These are phyloP conservation scores for Thamnophis elegans DNA, from an alignment of 2,797 vertebrate genomes.

Conservation along the genomic window DNA sequence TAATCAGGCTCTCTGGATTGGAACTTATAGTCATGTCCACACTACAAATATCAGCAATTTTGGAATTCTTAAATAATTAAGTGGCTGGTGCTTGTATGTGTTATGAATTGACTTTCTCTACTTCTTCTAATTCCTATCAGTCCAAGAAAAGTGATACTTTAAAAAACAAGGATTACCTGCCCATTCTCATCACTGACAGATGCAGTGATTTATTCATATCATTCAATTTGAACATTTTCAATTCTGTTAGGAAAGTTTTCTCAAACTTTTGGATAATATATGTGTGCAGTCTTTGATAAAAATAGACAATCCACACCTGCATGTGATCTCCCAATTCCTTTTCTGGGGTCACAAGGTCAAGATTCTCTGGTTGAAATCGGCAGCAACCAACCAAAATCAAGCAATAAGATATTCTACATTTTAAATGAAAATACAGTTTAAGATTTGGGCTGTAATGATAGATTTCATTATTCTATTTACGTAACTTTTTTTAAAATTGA, in stretches of 20 bases:
- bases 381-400: background rate
- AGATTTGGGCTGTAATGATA: background rate
- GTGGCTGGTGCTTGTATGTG: constrained; percentile 44
- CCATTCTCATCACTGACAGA: constrained; percentile 24
- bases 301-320: background rate
- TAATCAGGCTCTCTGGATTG: constrained; percentile 59
- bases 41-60: constrained; percentile 59
- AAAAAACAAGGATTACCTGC: constrained; percentile 25
- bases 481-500: background rate
- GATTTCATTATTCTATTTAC: background rate
- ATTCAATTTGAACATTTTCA: background rate
- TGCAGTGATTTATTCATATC: background rate
- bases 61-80: constrained; percentile 69
- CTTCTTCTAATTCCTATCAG: constrained; percentile 47
- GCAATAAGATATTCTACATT: background rate
- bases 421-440: background rate
- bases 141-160: constrained; percentile 22
- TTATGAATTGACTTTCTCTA: constrained; percentile 54
- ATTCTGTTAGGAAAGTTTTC: background rate
- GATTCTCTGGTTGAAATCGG: background rate
- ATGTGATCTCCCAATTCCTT: background rate
- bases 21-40: constrained; percentile 59
- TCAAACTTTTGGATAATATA: background rate
- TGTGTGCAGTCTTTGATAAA: background rate
- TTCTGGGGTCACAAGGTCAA: background rate